These are phyloP conservation scores for Lepidurus packardi DNA, from an alignment of 1,140 invertebrate species.

Conservation along the genomic window DNA sequence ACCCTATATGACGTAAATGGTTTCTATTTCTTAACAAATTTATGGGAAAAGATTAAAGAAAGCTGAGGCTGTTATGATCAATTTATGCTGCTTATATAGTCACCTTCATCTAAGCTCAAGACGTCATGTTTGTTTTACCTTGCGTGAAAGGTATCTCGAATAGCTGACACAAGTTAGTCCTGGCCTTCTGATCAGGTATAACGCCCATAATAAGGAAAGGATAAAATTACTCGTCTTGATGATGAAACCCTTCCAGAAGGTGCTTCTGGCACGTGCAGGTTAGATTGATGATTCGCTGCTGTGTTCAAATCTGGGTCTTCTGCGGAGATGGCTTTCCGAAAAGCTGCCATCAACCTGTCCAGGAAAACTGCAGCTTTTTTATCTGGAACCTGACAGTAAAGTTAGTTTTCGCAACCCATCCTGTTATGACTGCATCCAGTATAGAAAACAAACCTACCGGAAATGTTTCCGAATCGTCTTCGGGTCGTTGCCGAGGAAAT, in stretches of 20 bases:
- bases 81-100: too few species aligned
- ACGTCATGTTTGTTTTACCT: too few species aligned
- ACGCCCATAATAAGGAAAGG: neutral
- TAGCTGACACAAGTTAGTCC: too few species aligned
- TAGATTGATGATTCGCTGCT: neutral
- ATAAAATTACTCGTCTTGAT: neutral
- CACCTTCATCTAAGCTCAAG: too few species aligned
- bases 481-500: neutral
- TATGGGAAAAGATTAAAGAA: too few species aligned
- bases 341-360: neutral
- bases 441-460: neutral
- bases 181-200: neutral
- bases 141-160: too few species aligned
- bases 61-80: too few species aligned
- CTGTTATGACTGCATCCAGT: neutral
- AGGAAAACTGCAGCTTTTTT: conserved; percentile 1
- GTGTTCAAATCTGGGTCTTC: neutral
- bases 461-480: neutral
- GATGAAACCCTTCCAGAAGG: neutral
- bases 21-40: too few species aligned
- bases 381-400: neutral
- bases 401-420: neutral
- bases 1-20: too few species aligned
- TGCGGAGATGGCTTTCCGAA: neutral
- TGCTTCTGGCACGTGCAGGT: neutral